Evolutionary conservation across 2,113 vertebrate species (phyloP).

Genomic region (Aptenodytes forsteri): DNA sequence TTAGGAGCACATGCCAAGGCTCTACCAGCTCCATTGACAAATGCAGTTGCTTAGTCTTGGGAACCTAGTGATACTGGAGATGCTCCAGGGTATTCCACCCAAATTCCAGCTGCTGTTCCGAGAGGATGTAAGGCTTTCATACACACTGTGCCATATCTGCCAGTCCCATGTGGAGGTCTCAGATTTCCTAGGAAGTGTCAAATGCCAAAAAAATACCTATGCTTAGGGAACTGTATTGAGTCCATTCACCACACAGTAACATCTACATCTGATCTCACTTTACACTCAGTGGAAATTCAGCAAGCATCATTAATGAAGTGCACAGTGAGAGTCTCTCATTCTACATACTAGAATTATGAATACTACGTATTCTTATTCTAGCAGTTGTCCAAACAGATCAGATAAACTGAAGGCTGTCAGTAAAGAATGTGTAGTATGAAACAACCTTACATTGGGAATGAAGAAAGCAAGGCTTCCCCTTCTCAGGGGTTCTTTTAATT

Average conservation of each 20-base stretch:
- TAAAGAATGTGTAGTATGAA: background rate
- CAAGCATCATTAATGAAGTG: background rate
- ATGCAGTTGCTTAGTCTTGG: background rate
- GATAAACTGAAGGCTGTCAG: background rate
- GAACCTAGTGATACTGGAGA: background rate
- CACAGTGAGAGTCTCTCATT: background rate
- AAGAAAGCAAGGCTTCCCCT: background rate
- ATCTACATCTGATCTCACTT: background rate
- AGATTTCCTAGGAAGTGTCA: background rate
- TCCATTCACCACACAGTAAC: background rate
- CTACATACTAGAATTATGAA: background rate
- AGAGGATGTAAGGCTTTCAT: background rate
- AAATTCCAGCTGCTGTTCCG: background rate
- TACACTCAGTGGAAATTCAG: background rate
- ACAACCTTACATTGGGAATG: background rate
- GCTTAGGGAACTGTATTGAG: background rate
- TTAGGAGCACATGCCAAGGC: background rate
- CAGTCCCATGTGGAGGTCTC: background rate
- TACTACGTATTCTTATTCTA: background rate
- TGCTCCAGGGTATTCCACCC: background rate
- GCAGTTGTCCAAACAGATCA: background rate
- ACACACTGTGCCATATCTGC: background rate
- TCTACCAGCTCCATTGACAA: background rate
- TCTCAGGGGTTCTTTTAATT: background rate
- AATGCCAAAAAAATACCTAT: background rate